These are phyloP conservation scores for Corythornis cristatus DNA, from an alignment of 2,113 vertebrate genomes.

Conservation along the genomic window DNA sequence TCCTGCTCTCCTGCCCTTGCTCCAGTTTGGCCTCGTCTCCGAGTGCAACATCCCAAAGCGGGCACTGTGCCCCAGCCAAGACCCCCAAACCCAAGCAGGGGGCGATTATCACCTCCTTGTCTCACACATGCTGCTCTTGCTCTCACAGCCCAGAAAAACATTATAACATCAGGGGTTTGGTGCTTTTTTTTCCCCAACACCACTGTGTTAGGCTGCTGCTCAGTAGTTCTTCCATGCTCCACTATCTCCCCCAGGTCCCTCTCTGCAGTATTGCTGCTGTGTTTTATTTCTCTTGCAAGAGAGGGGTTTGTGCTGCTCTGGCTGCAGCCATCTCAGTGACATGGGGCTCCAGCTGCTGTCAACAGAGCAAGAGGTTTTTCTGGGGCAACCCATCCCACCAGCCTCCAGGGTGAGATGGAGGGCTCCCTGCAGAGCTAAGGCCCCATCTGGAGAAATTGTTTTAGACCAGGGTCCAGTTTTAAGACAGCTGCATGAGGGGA, in stretches of 20 bases:
- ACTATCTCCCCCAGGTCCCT: conserved; percentile 51
- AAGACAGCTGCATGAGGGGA: neutral
- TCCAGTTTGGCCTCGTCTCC: neutral
- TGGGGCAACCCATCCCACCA: neutral
- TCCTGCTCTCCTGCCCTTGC: neutral
- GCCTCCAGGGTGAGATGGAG: neutral
- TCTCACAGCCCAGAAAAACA: conserved; percentile 4
- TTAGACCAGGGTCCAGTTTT: neutral
- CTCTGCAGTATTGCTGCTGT: conserved; percentile 32
- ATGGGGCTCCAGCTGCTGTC: neutral
- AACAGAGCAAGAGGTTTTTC: neutral
- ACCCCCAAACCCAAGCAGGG: neutral
- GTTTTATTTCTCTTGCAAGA: neutral
- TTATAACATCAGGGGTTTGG: neutral
- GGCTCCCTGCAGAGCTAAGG: neutral
- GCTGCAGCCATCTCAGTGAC: neutral
- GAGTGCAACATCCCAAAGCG: neutral
- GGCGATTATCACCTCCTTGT: neutral
- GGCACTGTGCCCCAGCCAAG: neutral
- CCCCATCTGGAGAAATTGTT: neutral
- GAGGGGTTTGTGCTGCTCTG: neutral
- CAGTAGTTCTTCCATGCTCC: neutral
- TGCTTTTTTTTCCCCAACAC: neutral
- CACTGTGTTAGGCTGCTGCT: conserved; percentile 15
- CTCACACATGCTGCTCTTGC: neutral